Evolutionary conservation across 1,140 invertebrate genomes (phyloP).

Genomic region (Stegodyphus dumicola): DNA sequence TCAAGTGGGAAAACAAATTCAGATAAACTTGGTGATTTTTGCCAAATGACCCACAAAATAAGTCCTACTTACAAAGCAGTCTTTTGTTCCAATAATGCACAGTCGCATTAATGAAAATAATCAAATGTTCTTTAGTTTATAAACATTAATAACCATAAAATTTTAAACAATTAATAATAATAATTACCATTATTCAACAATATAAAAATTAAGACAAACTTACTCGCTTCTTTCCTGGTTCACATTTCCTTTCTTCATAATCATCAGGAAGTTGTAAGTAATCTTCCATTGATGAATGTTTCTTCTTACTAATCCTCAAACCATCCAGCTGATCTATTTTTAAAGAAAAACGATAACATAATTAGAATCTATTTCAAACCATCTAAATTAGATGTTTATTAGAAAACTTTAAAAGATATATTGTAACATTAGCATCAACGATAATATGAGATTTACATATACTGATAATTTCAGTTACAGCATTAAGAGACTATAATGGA

Average conservation of each 20-base stretch:
- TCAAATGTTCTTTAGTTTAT: too few relatives aligned
- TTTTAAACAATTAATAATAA: too few relatives aligned
- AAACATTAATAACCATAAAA: too few relatives aligned
- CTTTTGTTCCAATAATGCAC: too few relatives aligned
- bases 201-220: constrained; percentile 49
- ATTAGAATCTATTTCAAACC: not conserved
- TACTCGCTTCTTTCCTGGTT: constrained; percentile 90
- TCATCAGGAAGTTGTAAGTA: constrained; percentile 87
- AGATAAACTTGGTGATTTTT: too few relatives aligned
- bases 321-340: constrained; percentile 88
- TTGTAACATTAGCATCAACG: not conserved
- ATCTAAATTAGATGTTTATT: not conserved
- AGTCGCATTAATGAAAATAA: too few relatives aligned
- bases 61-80: too few relatives aligned
- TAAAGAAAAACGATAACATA: not conserved
- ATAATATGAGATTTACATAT: not conserved
- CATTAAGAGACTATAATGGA: too few relatives aligned
- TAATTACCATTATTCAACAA: not conserved
- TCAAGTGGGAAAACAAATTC: too few relatives aligned
- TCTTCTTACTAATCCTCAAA: constrained; percentile 71
- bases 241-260: constrained; percentile 75
- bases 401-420: not conserved
- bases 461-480: too few relatives aligned
- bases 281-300: constrained; percentile 80
- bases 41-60: too few relatives aligned